phyloP scores from a whole-genome alignment of 2,797 vertebrate genomes.

The Podargus strigoides region DNA sequence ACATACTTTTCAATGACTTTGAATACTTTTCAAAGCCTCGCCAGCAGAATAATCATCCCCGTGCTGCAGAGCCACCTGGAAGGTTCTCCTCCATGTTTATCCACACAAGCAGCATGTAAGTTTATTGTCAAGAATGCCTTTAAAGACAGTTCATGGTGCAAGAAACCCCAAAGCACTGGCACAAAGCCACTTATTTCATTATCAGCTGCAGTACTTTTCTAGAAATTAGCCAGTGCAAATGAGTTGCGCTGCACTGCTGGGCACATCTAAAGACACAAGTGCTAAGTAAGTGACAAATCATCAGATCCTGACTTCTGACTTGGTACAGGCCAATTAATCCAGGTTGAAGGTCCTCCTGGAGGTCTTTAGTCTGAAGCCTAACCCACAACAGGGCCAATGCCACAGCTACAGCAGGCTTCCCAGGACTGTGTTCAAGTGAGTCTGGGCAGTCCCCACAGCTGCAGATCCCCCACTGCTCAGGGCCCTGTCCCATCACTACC shows the following conservation, averaged over 20 bases:
- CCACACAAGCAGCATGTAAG: background rate
- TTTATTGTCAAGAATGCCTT: background rate
- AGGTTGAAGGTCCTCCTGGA: background rate
- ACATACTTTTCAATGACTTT: too few relatives aligned
- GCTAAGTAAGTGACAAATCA: background rate
- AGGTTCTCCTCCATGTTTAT: background rate
- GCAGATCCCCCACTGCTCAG: background rate
- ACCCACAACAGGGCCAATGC: background rate
- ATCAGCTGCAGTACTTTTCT: background rate
- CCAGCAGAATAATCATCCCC: background rate
- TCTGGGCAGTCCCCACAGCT: background rate
- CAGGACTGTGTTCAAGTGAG: background rate
- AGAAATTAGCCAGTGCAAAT: background rate
- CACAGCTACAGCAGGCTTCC: background rate
- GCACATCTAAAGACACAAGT: background rate
- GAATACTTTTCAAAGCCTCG: background rate
- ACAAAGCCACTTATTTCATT: background rate
- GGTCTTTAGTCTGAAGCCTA: background rate
- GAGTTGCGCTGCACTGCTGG: background rate
- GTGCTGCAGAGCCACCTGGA: background rate
- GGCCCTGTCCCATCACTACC: background rate
- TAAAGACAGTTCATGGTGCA: background rate
- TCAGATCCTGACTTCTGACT: background rate
- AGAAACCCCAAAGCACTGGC: background rate
- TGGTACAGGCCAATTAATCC: background rate